Base-by-base conservation (phyloP, 2,888 invertebrate genomes). In the Melanchra persicariae region DNA sequence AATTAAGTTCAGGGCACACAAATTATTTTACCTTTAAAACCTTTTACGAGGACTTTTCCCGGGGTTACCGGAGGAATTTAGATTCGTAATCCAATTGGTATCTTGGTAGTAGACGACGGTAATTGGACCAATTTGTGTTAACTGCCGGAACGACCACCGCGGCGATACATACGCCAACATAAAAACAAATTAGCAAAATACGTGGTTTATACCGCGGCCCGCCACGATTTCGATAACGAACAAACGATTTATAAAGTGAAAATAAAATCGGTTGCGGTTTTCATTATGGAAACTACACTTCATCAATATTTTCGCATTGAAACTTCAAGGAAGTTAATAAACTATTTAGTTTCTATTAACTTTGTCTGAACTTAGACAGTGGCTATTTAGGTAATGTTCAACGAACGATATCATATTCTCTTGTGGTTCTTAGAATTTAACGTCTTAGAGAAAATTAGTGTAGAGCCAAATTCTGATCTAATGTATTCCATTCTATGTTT, bases 51-150 rank as follows among this genome's bases (percentile, higher is more conserved):
- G 79, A 81, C 76, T 88, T 89, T 88, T 84, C 77, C 82, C 82
- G 81, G 52, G 60, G 54, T 79, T 74, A 52, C 63, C 54, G 74
- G 84, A 86, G 86, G 82, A 88, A 88, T 90, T 78, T 88, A 87
- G 87, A 90, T 90, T 90, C 85, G 89, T 91, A 91, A 91, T 90
- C 87, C 89, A 92, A 91, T 91, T 91, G 90, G 88, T 89, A 85
- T 89, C 87, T 89, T 86, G 89, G 84, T 77, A 84, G 89, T 85
- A 88, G 86, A 85, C 77, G 88, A 82, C 83, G 87, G 87, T 90
- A 93, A 91, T 92, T 91, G 90, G 87, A 82, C 85, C 91, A 92
- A 92, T 92, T 93, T 90, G 89, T 85, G 89, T 87, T 91, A 91
- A 91, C 90, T 88, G 88, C 87, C 87, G 84, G 84, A 85, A 88